These are phyloP conservation scores for Penaeus chinensis DNA, from an alignment of 1,140 invertebrate species.

Conservation along the genomic window DNA sequence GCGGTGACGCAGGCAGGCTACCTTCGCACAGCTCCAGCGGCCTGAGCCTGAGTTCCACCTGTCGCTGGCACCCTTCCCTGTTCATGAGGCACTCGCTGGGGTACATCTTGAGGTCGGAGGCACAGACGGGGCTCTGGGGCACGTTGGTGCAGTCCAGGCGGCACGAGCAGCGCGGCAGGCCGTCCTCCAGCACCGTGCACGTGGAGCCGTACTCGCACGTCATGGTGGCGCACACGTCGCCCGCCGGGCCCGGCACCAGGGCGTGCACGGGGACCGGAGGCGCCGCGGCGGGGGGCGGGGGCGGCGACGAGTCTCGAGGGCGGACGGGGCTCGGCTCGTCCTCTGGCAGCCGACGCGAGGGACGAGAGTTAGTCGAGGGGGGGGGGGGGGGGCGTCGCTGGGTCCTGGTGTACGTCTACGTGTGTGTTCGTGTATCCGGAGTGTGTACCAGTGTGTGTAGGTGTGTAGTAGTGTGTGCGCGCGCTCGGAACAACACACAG, in stretches of 20 bases:
- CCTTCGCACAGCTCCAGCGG: constrained; percentile 87
- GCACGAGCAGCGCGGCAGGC: constrained; percentile 82
- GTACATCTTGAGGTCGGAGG: constrained; percentile 84
- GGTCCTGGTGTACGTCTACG: too few species aligned
- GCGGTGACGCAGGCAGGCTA: constrained; percentile 12
- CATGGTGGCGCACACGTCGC: constrained; percentile 72
- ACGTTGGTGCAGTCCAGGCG: constrained; percentile 68
- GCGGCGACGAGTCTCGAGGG: constrained; percentile 50
- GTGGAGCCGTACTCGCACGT: constrained; percentile 86
- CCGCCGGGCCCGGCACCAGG: constrained; percentile 8
- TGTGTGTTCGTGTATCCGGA: too few species aligned
- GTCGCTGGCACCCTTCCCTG: constrained; percentile 85
- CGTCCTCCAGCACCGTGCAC: constrained; percentile 81
- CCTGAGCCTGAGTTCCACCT: constrained; percentile 81
- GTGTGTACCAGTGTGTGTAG: too few species aligned
- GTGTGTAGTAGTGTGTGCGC: too few species aligned
- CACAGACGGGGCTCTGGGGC: constrained; percentile 76
- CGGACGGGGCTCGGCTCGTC: constrained; percentile 51
- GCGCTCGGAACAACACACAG: too few species aligned
- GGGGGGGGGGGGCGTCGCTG: too few species aligned
- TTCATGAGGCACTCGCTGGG: constrained; percentile 86
- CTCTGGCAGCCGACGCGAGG: constrained; percentile 25
- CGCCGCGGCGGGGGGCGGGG: constrained; percentile 42
- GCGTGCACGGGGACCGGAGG: constrained; percentile 25
- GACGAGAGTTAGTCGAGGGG: too few species aligned